Evolutionary conservation across 2,113 vertebrate genomes (phyloP), one percentile per base, ranked within the genome.

Genomic region (Notechis scutatus): DNA sequence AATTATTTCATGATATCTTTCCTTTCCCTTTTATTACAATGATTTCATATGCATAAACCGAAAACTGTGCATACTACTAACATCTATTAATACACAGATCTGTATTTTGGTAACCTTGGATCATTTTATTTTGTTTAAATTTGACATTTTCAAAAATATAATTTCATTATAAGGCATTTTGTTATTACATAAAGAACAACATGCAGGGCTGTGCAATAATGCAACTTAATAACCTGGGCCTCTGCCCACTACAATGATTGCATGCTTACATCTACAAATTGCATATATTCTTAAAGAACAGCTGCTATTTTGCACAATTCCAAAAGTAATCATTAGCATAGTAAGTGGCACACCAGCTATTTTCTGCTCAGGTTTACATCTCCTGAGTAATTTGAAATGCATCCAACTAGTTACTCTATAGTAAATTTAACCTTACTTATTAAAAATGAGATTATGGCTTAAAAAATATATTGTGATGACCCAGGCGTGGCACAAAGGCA

Each of bases 231-330:
- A 24, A 14, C 3, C 88, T n/a, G 24, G 47, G 29, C 61, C 93
- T 61, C 69, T 92, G 90, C 81, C 24, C 93, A 64, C 94, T 92
- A 88, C 0, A 90, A 92, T 88, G 39, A 93, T 85, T 21, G 9
- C 24, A 81, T 93, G 69, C 92, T 96, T 94, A 89, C 14, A 85
- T 34, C 52, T 59, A 69, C 39, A 92, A 92, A 90, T 57, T 91
- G 24, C 0, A 7, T 87, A 39, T 56, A 94, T 0, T 0, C 45
- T 94, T 85, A 91, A 93, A 74, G 61, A 95, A 81, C 93, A 96
- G 95, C 92, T 95, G 91, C 91, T 92, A 57, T 64, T 96, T 95
- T 59, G 47, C 85, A 87, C 45, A 90, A 89, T 59, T 95, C 91
- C 94, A 91, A 81, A 88, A 90, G 87, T 42, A 93, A 96, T 94